phyloP scores from a whole-genome alignment of 2,888 invertebrate species.

The Metopia argyrocephala region DNA sequence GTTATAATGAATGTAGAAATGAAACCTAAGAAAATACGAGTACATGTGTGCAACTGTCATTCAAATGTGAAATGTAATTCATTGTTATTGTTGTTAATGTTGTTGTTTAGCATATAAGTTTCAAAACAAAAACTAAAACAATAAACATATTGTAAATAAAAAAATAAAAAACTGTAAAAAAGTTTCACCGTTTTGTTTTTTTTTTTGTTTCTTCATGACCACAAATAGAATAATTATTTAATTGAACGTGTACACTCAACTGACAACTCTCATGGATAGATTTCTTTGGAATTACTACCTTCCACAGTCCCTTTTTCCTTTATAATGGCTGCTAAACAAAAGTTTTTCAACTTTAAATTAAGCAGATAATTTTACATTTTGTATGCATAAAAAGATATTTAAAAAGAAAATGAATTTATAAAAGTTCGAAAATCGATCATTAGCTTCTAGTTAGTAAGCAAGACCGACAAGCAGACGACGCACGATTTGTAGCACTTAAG shows the following conservation, averaged over 20 bases:
- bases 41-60: neutral
- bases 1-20: neutral
- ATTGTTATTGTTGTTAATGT: neutral
- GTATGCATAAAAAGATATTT: constrained; percentile 19
- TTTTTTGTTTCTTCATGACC: neutral
- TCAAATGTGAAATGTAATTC: neutral
- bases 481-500: neutral
- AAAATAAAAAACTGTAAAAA: constrained; percentile 31
- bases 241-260: neutral
- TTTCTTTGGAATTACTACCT: neutral
- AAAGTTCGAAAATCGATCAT: neutral
- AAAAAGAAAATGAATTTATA: neutral
- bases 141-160: constrained; percentile 20
- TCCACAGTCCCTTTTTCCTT: neutral
- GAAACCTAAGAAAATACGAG: neutral
- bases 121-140: constrained; percentile 7
- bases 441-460: neutral
- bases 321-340: neutral
- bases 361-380: constrained; percentile 7
- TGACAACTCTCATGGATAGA: neutral
- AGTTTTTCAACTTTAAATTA: neutral
- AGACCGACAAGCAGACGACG: neutral
- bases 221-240: constrained; percentile 36
- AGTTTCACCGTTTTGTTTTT: constrained; percentile 21
- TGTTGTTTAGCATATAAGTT: neutral